phyloP scores from a whole-genome alignment of 30 jellyfish, hydroid and myxozoan species.

The Turritopsis rubra region DNA sequence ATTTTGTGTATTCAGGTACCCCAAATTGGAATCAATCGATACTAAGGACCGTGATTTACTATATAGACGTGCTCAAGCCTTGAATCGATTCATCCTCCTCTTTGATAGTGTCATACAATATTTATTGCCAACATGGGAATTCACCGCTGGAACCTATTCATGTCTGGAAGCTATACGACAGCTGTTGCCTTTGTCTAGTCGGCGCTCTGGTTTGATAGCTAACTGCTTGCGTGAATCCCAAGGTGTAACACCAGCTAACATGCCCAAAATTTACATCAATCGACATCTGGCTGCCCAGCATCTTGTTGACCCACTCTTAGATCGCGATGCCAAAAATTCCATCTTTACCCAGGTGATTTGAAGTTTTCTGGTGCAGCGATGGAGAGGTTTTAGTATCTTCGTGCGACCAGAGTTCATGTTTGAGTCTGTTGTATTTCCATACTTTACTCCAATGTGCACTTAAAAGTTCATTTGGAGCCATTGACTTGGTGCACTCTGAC shows the following conservation, averaged over 20 bases:
- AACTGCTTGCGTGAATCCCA: slow-evolving; percentile 74
- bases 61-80: slow-evolving; percentile 47
- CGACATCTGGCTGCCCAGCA: slow-evolving; percentile 93
- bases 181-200: slow-evolving; percentile 28
- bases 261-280: slow-evolving; percentile 60
- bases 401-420: too few species aligned
- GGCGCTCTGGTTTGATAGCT: slow-evolving; percentile 59
- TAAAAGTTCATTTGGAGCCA: too few species aligned
- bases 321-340: slow-evolving; percentile 71
- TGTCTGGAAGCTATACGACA: slow-evolving; percentile 54
- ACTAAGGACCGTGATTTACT: slow-evolving; percentile 34
- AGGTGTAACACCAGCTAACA: slow-evolving; percentile 50
- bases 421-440: too few species aligned
- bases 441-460: too few species aligned
- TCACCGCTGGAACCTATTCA: slow-evolving; percentile 80
- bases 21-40: slow-evolving; percentile 71
- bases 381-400: too few species aligned
- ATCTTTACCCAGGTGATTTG: slow-evolving; percentile 70
- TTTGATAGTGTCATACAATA: slow-evolving; percentile 70
- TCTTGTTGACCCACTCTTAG: slow-evolving; percentile 67
- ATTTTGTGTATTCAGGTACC: slow-evolving; percentile 36
- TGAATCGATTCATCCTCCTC: slow-evolving; percentile 42
- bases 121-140: slow-evolving; percentile 79
- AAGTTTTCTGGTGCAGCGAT: too few species aligned
- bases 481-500: too few species aligned